These are phyloP conservation scores for Spisula subtruncata DNA, from an alignment of 2,888 invertebrate genomes.

Conservation along the genomic window DNA sequence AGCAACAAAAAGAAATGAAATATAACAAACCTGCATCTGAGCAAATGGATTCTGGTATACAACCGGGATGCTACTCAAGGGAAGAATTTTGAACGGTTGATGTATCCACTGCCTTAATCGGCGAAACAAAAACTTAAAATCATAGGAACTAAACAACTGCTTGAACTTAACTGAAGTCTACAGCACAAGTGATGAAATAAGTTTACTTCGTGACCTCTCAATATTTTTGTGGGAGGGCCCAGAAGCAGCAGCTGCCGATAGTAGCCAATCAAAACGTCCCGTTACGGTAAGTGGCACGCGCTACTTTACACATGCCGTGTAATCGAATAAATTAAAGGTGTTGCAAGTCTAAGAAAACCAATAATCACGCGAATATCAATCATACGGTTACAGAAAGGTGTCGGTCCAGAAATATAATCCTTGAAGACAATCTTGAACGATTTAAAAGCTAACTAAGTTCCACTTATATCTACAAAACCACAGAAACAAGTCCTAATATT, in stretches of 20 bases:
- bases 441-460: not conserved
- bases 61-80: slow-evolving; percentile 71
- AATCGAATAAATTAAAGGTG: slow-evolving; percentile 66
- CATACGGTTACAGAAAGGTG: not conserved
- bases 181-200: slow-evolving; percentile 72
- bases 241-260: slow-evolving; percentile 70
- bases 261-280: slow-evolving; percentile 73
- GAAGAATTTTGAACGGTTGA: slow-evolving; percentile 72
- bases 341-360: slow-evolving; percentile 38
- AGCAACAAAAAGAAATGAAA: slow-evolving; percentile 35
- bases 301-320: slow-evolving; percentile 68
- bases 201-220: slow-evolving; percentile 77
- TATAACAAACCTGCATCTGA: slow-evolving; percentile 71
- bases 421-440: not conserved
- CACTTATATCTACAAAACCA: not conserved
- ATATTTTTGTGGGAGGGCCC: slow-evolving; percentile 72
- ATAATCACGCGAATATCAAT: slow-evolving; percentile 41
- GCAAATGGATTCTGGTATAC: slow-evolving; percentile 74
- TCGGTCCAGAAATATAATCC: not conserved
- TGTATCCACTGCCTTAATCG: slow-evolving; percentile 67
- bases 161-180: slow-evolving; percentile 64
- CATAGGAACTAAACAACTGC: slow-evolving; percentile 68
- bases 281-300: slow-evolving; percentile 72
- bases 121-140: slow-evolving; percentile 67
- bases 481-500: slow-evolving; percentile 10